A percentile compares a stretch with the other conserved stretches of the same genome.
Evolutionary conservation across 92 coral and sea anemone species (phyloP).

Genomic region (Zoanthus solanderi): DNA sequence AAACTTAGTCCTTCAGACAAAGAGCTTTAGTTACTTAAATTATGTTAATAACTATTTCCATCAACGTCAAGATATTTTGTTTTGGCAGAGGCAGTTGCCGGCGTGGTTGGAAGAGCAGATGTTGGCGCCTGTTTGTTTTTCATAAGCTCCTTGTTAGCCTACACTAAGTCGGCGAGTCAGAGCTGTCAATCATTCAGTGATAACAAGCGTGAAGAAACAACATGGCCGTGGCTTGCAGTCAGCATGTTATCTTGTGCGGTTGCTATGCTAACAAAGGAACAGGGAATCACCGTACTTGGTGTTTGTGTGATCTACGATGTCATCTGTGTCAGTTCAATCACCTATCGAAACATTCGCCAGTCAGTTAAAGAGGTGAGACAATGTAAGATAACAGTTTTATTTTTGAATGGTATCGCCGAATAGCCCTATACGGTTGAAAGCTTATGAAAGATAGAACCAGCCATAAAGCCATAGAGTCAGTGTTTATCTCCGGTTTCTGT

Average conservation of each 20-base stretch:
- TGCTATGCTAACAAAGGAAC: constrained; percentile 95
- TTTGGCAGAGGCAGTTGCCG: constrained; percentile 92
- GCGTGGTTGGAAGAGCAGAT: constrained; percentile 97
- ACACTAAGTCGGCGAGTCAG: constrained; percentile 64
- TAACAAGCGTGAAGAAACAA: constrained; percentile 30
- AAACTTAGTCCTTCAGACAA: too few species aligned
- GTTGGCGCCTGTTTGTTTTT: constrained; percentile 92
- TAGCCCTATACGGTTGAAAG: too few species aligned
- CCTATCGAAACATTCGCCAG: not conserved
- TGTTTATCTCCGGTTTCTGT: not conserved
- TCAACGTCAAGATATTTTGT: not conserved
- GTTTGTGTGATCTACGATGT: constrained; percentile 84
- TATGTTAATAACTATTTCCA: too few species aligned
- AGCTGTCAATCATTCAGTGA: constrained; percentile 8
- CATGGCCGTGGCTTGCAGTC: constrained; percentile 72
- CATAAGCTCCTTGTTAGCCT: constrained; percentile 77
- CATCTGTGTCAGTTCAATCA: constrained; percentile 55
- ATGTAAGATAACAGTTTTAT: not conserved
- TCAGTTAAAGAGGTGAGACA: constrained; percentile 54
- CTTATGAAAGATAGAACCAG: too few species aligned
- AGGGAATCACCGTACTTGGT: constrained; percentile 95
- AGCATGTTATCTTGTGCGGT: constrained; percentile 78
- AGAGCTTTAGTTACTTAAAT: too few species aligned
- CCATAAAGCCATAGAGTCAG: too few species aligned
- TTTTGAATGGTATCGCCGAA: too few species aligned